Evolutionary conservation across 2,113 vertebrate genomes (phyloP), one percentile per base, ranked within the genome.

Genomic region (Morone chrysops): DNA sequence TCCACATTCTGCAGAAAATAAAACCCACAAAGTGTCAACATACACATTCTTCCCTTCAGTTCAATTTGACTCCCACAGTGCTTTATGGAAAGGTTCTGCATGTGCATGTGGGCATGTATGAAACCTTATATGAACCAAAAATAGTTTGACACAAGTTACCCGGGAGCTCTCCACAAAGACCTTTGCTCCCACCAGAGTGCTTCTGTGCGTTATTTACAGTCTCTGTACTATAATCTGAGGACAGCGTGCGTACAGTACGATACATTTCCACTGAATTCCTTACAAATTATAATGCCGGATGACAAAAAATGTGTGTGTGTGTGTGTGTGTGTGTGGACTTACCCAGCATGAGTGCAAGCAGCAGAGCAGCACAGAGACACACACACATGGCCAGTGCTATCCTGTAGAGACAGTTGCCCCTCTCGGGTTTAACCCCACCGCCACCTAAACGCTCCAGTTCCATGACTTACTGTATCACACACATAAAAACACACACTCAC

Each of bases 281-380:
- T 3, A 14, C 48, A 90, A 92, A 93, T 88, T 91, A 89, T 78
- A 88, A 76, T 61, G 81, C 80, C 84, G 72, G 72, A 72, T 82
- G 40, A 62, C 57, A 16, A 59, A 62, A 57, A 81, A 54, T 78
- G 59, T 83, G 71, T 80, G 40, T 77, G 61, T 82, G 75, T 83
- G 50, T 72, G 8, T 78, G 43, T 73, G 66, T 82, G 75, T 79
- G 77, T 57, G 61, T 67, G 62, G 59, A 92, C 95, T 95, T 83
- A 96, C 95, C 93, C 81, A 95, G 76, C 72, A 96, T 93, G 88
- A 96, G 89, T 13, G 94, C 93, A 7, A 96, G 93, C 74, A 96
- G 87, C 81, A 96, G 92, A 45, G 84, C 90, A 0, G 89, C 84
- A 18, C 94, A 95, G 36, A 95, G 20, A 63, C 90, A 94, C 89